These are phyloP conservation scores for Drosophila mettleri DNA, from an alignment of 2,888 invertebrate genomes.

Conservation along the genomic window DNA sequence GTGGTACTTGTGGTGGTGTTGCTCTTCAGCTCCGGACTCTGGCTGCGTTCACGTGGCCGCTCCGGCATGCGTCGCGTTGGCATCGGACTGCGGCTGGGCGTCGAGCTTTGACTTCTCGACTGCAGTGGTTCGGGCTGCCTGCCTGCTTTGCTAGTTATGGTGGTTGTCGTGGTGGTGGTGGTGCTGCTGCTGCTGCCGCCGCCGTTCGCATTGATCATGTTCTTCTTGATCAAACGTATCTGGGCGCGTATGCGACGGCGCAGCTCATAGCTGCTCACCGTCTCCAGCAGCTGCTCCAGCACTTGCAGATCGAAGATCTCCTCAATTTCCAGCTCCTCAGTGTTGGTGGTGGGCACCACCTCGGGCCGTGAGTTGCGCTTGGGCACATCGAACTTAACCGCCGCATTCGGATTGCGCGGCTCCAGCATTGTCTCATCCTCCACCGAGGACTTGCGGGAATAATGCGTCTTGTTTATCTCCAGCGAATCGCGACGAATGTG, in stretches of 20 bases:
- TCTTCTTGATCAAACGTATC: constrained; percentile 90
- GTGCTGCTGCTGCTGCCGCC: constrained; percentile 47
- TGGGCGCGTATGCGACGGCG: constrained; percentile 91
- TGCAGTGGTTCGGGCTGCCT: constrained; percentile 29
- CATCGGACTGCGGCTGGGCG: constrained; percentile 48
- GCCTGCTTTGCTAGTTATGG: constrained; percentile 26
- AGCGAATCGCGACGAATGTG: constrained; percentile 84
- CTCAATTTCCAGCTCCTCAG: constrained; percentile 86
- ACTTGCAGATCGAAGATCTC: constrained; percentile 90
- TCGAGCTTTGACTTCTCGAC: constrained; percentile 35
- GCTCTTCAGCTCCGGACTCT: constrained; percentile 51
- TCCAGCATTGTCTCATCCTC: constrained; percentile 84
- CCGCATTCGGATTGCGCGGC: constrained; percentile 85
- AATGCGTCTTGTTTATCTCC: constrained; percentile 82
- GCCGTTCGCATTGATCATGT: constrained; percentile 86
- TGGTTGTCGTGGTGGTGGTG: constrained; percentile 46
- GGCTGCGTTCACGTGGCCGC: constrained; percentile 41
- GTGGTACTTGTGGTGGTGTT: constrained; percentile 17
- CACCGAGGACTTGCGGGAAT: constrained; percentile 79
- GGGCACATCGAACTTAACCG: constrained; percentile 90
- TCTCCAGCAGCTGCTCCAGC: constrained; percentile 91
- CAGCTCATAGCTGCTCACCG: constrained; percentile 91
- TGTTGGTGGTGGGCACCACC: constrained; percentile 82
- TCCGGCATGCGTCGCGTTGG: constrained; percentile 27
- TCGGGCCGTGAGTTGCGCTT: constrained; percentile 85